phyloP scores from a whole-genome alignment of 2,113 vertebrate genomes.

The Carollia perspicillata region DNA sequence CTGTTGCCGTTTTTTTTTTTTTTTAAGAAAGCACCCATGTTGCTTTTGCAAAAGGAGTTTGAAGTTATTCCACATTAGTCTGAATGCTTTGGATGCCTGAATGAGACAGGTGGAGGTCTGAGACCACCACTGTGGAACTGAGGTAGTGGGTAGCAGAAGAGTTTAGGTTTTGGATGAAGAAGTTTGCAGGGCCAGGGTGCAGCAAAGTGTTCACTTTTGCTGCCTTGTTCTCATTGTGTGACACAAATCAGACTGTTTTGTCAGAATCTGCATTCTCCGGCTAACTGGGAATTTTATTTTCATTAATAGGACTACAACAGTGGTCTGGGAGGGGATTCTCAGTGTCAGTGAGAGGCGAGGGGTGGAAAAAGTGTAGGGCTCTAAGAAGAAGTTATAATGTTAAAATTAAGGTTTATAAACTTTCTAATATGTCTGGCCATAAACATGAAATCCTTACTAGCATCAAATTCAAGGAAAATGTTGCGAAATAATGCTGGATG shows the following conservation, averaged over 20 bases:
- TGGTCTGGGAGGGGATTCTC: not conserved
- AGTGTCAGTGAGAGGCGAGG: not conserved
- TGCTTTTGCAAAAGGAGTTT: not conserved
- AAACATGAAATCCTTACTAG: slow-evolving; percentile 24
- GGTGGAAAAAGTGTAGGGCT: not conserved
- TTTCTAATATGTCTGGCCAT: slow-evolving; percentile 5
- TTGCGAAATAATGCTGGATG: slow-evolving; percentile 49
- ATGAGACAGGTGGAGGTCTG: not conserved
- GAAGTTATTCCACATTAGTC: not conserved
- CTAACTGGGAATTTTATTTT: not conserved
- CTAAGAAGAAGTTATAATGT: not conserved
- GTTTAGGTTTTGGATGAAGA: not conserved
- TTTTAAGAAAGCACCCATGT: not conserved
- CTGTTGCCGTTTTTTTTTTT: not conserved
- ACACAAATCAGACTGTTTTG: not conserved
- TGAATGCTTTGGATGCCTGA: not conserved
- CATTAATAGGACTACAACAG: not conserved
- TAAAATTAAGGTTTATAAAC: slow-evolving; percentile 12
- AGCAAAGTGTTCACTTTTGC: not conserved
- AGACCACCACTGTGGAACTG: not conserved
- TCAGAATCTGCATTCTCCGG: not conserved
- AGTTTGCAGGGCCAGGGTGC: not conserved
- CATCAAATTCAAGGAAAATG: slow-evolving; percentile 51
- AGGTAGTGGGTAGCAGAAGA: not conserved
- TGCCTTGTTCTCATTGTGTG: not conserved